Conservation (phyloP, 2,113 vertebrate genomes). For the Acrocephalus kingi region DNA sequence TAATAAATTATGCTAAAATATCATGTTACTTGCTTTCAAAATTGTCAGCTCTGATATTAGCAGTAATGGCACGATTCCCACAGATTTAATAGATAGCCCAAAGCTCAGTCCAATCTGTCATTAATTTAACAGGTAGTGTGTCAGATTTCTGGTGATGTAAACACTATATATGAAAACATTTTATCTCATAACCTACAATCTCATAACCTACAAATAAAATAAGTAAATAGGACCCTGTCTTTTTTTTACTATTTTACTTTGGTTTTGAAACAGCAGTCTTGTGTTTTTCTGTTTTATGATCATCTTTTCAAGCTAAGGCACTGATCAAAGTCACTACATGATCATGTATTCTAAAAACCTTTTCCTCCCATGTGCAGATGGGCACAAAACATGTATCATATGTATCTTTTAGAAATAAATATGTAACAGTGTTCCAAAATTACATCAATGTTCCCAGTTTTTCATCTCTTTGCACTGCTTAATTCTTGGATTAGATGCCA, state of each 20-base stretch:
- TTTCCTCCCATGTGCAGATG: rapidly evolving
- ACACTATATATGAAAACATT: not conserved
- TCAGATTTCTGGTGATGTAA: not conserved
- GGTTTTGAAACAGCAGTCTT: not conserved
- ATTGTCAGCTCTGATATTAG: not conserved
- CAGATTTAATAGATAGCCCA: not conserved
- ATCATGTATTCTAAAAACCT: not conserved
- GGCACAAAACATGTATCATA: rapidly evolving
- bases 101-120: not conserved
- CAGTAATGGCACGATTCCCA: not conserved
- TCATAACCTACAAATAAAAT: not conserved
- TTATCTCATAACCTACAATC: not conserved
- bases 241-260: not conserved
- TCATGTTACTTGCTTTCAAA: not conserved
- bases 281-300: not conserved
- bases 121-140: not conserved
- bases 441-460: not conserved
- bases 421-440: not conserved
- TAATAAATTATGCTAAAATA: not conserved
- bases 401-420: not conserved
- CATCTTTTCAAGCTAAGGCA: not conserved
- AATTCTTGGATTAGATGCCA: not conserved
- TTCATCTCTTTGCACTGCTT: not conserved
- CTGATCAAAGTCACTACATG: not conserved
- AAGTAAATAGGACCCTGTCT: not conserved